Base-by-base conservation (phyloP, 30 jellyfish, hydroid and myxozoan species). In the Aurelia sp. region DNA sequence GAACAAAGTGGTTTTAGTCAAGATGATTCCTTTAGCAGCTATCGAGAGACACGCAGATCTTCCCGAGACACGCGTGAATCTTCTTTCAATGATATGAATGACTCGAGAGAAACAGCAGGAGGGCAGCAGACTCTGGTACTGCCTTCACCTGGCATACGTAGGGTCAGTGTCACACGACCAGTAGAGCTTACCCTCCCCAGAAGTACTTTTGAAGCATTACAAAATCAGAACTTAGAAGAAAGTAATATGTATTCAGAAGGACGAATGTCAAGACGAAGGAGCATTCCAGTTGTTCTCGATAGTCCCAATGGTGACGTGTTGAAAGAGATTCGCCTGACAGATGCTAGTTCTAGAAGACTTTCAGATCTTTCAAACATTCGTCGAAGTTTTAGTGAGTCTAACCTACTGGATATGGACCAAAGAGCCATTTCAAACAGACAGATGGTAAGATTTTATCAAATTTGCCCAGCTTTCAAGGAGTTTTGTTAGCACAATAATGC, bases 171-270 rank as follows among this genome's bases (percentile, higher is more conserved):
- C 7, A 70, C 86, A 20, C 38, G 67, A 33, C 80, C 78, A 48
- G 85, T 82, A 50, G 92, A 82, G 38, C 48, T 82, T 7, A 69
- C 50, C 47, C 66, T 82, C 70, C 92, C 79, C 8, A 82, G 85
- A 63, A 70, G 57, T 0, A 62, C 76, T 5, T 82, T 44, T 62
- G 84, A 67, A 41, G 86, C 85, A 20, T 38, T 55, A 51, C 92
- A 82, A 66, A 48, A 16, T 47, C 62, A 58, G 12, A 17, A 52
- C 7, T 53, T 18, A 10, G 67, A 52, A 16, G 74, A 38, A 22
- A 19, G 22, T 38, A 11, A 41, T 3, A 18, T 13, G 10, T 24
- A 31, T n/a, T 31, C 12, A 15, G 76, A 59, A 4, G 38, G 47
- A 35, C 18, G 63, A 15, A 76, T 57, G 9, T 12, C 55, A 8